Percentiles rank a stretch among this genome's conserved stretches.
phyloP scores from a whole-genome alignment of 2,888 invertebrate genomes.

The Eremobia ochroleuca region DNA sequence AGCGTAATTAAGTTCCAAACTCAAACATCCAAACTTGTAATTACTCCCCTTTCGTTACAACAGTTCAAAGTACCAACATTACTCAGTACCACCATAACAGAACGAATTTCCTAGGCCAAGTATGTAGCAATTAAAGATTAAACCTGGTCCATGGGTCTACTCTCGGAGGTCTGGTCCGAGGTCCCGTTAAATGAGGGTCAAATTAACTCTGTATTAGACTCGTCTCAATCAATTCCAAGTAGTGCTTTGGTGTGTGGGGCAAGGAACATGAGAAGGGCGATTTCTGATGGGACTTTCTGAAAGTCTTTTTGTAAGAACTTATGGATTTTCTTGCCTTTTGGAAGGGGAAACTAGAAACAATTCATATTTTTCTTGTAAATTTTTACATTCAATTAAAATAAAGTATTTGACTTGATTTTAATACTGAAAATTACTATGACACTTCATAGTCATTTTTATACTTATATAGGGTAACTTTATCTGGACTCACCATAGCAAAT shows the following conservation, averaged over 20 bases:
- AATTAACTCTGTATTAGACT: slow-evolving; percentile 76
- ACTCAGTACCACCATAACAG: slow-evolving; percentile 17
- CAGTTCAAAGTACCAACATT: slow-evolving; percentile 35
- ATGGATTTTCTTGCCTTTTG: not conserved
- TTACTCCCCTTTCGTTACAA: not conserved
- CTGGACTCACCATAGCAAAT: too few species aligned
- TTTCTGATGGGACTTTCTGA: not conserved
- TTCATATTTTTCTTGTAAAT: too few species aligned
- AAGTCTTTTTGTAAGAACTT: not conserved
- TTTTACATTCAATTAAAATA: too few species aligned
- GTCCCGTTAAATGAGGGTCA: slow-evolving; percentile 75
- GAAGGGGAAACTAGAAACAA: too few species aligned
- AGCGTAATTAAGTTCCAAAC: not conserved
- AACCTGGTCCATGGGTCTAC: slow-evolving; percentile 51
- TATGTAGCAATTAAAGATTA: slow-evolving; percentile 69
- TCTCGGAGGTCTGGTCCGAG: slow-evolving; percentile 58
- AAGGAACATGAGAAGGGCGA: slow-evolving; percentile 28
- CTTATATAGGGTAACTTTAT: too few species aligned
- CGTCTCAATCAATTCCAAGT: slow-evolving; percentile 85
- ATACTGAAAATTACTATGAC: not conserved
- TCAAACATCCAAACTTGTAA: not conserved
- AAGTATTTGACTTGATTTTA: too few species aligned
- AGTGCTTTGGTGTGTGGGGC: slow-evolving; percentile 60
- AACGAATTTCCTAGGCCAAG: slow-evolving; percentile 44
- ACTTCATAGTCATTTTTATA: too few species aligned